Percentiles rank a stretch among this genome's conserved stretches.
Evolutionary conservation across 2,888 invertebrate genomes (phyloP).

Genomic region (Notodonta dromedarius): DNA sequence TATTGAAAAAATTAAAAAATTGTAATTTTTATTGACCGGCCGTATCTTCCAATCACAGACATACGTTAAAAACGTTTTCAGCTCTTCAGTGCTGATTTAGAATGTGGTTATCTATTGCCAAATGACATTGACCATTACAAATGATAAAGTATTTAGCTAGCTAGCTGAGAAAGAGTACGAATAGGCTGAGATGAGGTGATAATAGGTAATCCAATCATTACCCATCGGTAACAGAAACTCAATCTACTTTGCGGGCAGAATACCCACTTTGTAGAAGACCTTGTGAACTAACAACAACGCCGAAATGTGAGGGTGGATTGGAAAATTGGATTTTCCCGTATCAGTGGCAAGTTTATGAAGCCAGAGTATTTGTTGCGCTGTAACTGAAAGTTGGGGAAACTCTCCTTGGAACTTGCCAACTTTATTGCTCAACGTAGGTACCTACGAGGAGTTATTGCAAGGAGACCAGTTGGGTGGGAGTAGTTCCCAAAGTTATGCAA

Average conservation of each 20-base stretch:
- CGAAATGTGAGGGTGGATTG: constrained; percentile 28
- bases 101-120: neutral
- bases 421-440: constrained; percentile 8
- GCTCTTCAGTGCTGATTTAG: neutral
- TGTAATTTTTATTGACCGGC: neutral
- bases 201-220: neutral
- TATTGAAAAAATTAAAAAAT: neutral
- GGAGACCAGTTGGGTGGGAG: constrained; percentile 7
- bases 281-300: constrained; percentile 19
- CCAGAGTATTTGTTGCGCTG: constrained; percentile 14
- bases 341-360: constrained; percentile 21
- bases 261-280: constrained; percentile 13
- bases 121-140: neutral
- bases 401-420: constrained; percentile 7
- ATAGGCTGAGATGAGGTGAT: constrained; percentile 5
- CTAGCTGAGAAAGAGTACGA: constrained; percentile 2
- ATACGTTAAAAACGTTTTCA: constrained; percentile 1
- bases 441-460: neutral
- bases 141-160: neutral
- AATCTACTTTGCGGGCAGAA: constrained; percentile 22
- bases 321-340: constrained; percentile 28
- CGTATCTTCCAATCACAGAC: neutral
- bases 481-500: neutral
- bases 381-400: constrained; percentile 4
- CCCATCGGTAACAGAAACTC: constrained; percentile 21